Evolutionary conservation across 2,888 invertebrate species (phyloP), one percentile per base, ranked within the genome.

Genomic region (Chloroclysta siterata): DNA sequence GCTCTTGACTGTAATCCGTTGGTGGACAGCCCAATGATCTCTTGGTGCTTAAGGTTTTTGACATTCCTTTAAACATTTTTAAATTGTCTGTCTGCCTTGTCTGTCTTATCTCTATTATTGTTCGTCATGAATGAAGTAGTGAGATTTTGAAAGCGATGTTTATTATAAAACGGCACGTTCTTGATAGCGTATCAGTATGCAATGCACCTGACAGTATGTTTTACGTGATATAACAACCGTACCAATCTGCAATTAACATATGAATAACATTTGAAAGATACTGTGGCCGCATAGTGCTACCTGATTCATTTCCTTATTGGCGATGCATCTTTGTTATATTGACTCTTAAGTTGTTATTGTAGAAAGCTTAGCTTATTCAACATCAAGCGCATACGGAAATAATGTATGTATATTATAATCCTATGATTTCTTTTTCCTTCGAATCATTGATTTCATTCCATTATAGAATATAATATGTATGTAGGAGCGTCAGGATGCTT

Each of bases 191-290:
- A 65, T 58, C 50, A 51, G 53, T 52, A 46, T 46, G 46, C 46
- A 57, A 60, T 60, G 56, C 60, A 65, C 65, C 53, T 65, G 57
- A 41, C 57, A 28, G 53, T 53, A 53, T 47, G 46, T 44, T 57
- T 44, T 28, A 53, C 53, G 53, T 60, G 47, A 48, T 60, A 48
- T 60, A 42, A 48, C 29, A 13, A 28, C 10, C 29, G 17, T 54
- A 53, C 29, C 13, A 44, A 53, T 13, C 53, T 53, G 29, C 33
- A 57, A 56, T 61, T 14, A 51, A 39, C 51, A 58, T 10, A 36
- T 36, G 8, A 54, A 63, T 46, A 53, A 8, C 42, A 58, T 56
- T 47, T 57, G 39, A 29, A 41, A 14, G 13, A 44, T 50, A 58
- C 42, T 14, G 17, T 52, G 60, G 42, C 48, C 3, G 22, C 22